These are phyloP conservation scores for Drosophila nr. perissopoda DNA, from an alignment of 2,888 invertebrate genomes.

Conservation along the genomic window DNA sequence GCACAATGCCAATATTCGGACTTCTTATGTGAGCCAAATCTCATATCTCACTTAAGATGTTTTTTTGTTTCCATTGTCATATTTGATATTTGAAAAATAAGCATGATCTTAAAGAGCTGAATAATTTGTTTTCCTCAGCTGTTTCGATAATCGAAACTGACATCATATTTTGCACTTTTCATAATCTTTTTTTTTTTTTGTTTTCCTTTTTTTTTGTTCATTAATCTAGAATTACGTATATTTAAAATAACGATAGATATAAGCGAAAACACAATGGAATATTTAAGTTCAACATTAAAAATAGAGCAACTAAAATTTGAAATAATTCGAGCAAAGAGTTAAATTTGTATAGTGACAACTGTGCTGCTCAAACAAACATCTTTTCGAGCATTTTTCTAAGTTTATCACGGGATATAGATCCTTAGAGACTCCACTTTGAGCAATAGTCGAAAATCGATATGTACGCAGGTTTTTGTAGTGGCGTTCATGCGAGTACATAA, in stretches of 20 bases:
- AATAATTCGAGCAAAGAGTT: background rate
- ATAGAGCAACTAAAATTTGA: constrained; percentile 30
- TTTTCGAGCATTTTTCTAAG: constrained; percentile 85
- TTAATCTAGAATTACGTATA: too few species aligned
- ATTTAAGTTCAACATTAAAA: constrained; percentile 33
- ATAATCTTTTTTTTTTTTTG: background rate
- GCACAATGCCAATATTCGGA: constrained; percentile 2
- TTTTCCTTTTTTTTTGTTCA: too few species aligned
- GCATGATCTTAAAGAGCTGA: background rate
- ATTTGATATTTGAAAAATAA: background rate
- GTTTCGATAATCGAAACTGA: background rate
- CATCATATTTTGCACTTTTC: background rate
- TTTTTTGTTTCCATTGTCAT: background rate
- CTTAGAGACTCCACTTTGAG: constrained; percentile 92
- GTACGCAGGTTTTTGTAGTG: constrained; percentile 93
- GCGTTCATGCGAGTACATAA: constrained; percentile 99
- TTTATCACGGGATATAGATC: constrained; percentile 92
- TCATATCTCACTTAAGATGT: background rate
- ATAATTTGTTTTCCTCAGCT: background rate
- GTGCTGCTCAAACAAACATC: constrained; percentile 71
- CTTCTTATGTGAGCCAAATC: constrained; percentile 11
- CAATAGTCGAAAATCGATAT: constrained; percentile 93
- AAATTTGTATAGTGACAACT: constrained; percentile 1
- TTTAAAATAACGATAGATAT: constrained; percentile 6
- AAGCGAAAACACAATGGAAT: constrained; percentile 23